Base-by-base conservation (phyloP, 1,140 invertebrate genomes). In the Periplaneta americana region DNA sequence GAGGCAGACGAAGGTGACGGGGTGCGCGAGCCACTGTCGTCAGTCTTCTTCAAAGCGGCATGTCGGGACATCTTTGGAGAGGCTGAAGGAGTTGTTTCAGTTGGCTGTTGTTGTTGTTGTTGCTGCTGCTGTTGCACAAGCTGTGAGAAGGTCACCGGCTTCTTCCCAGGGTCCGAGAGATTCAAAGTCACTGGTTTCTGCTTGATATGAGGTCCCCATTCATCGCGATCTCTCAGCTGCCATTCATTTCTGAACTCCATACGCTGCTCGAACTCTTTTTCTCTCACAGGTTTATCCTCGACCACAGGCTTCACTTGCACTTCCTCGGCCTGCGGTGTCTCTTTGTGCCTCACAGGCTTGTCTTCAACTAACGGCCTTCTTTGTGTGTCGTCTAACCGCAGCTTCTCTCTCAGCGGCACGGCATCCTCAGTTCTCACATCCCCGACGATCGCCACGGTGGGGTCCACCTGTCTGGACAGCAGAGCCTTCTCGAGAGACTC, bases 401-500 rank as follows among this genome's bases (percentile, higher is more conserved):
- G 87, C 80, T 87, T 89, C 13, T 89, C 80, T 31, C 33, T 77
- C 75, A 31, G 22, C n/a, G 1, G 17, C 33, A 77, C 75, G 33
- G 31, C 75, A 9, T 77, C 75, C 33, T 80, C 11, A 6, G 34
- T n/a, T 80, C n/a, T 80, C 28, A 37, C 32, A 28, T 66, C 48
- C 48, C 48, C 48, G 28, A 89, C 90, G 57, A 92, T 84, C 9
- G 88, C 91, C 84, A 91, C 88, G 33, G 90, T 90, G 36, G 91
- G 90, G 86, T 92, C 91, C 35, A 89, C 88, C 80, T 90, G 90
- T 74, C 91, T 87, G 10, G 90, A 90, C 81, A 94, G 84, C n/a
- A 94, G 85, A 28, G 93, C 89, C 85, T 92, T 92, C 85, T 94
- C 93, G 6, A 94, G 88, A 39, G 92, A 90, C 76, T 93, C 91